Percentiles rank a stretch among this genome's conserved stretches.
phyloP scores from a whole-genome alignment of 2,797 vertebrate species.

The Megaceryle alcyon region DNA sequence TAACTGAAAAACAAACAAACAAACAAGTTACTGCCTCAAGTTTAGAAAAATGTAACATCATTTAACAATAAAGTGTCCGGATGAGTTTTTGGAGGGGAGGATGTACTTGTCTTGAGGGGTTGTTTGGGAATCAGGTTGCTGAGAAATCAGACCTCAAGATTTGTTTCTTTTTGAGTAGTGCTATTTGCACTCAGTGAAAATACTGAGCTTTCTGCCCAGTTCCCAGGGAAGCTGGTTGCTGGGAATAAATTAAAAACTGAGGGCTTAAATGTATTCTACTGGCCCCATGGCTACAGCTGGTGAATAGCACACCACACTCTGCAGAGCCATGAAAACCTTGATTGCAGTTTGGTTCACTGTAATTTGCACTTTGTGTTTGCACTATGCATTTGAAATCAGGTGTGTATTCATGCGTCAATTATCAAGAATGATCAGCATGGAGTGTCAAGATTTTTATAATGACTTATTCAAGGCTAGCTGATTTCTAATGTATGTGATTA shows the following conservation, averaged over 20 bases:
- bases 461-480: neutral
- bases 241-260: neutral
- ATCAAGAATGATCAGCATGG: neutral
- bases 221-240: rapidly evolving
- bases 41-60: neutral
- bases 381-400: slow-evolving; percentile 3
- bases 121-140: neutral
- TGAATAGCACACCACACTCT: neutral
- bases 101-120: neutral
- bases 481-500: slow-evolving; percentile 35
- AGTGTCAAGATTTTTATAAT: neutral
- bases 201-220: rapidly evolving
- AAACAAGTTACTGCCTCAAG: neutral
- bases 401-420: neutral
- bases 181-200: neutral
- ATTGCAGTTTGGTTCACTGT: neutral
- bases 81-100: neutral
- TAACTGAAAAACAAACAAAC: no score
- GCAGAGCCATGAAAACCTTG: neutral
- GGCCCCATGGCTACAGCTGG: neutral
- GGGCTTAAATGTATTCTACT: neutral
- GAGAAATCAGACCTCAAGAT: neutral
- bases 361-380: neutral
- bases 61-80: neutral
- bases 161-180: neutral